These are phyloP conservation scores for Drosophila neonasuta DNA, from an alignment of 2,888 invertebrate species.

Conservation along the genomic window DNA sequence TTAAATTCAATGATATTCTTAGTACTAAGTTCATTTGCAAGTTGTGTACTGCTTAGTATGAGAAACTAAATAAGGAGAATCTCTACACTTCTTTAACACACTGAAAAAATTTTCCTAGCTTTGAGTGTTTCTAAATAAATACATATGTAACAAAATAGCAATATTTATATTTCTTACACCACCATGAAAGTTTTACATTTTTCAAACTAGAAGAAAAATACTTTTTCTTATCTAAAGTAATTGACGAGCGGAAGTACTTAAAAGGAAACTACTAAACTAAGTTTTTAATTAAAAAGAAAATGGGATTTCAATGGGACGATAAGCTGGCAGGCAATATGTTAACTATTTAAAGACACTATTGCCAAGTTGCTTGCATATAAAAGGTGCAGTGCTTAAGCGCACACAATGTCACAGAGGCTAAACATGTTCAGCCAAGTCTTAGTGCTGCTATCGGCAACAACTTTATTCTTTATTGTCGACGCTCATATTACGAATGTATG, in stretches of 20 bases:
- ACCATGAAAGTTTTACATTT: background rate
- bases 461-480: background rate
- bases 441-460: background rate
- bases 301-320: background rate
- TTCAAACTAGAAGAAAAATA: background rate
- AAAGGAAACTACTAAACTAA: conserved; percentile 7
- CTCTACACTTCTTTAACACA: too few relatives aligned
- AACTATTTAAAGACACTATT: conserved; percentile 4
- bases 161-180: background rate
- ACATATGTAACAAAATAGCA: too few relatives aligned
- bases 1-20: too few relatives aligned
- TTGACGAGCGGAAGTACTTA: background rate
- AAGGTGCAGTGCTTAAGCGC: background rate
- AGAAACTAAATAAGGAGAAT: too few relatives aligned
- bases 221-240: background rate
- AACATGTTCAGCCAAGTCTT: conserved; percentile 3
- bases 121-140: too few relatives aligned
- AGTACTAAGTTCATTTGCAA: too few relatives aligned
- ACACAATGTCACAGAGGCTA: background rate
- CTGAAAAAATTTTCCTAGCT: too few relatives aligned
- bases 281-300: conserved; percentile 4
- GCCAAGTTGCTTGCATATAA: background rate
- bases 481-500: background rate
- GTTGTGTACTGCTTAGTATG: too few relatives aligned
- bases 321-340: conserved; percentile 16